phyloP scores from a whole-genome alignment of 2,113 vertebrate species.

The Papio anubis region DNA sequence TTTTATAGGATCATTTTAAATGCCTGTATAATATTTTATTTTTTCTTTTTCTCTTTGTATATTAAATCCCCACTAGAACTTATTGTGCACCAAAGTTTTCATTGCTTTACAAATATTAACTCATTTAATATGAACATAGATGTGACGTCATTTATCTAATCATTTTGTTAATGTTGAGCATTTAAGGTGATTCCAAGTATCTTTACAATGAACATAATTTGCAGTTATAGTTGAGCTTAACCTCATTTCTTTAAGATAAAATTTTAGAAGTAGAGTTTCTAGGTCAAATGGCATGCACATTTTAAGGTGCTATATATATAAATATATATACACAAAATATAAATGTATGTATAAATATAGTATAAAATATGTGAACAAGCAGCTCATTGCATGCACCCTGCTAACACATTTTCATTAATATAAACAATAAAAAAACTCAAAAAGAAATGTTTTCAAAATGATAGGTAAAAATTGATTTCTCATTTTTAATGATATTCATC shows the following conservation, averaged over 20 bases:
- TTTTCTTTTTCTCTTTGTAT: conserved; percentile 14
- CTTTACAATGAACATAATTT: background rate
- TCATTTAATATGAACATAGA: background rate
- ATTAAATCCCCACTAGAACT: background rate
- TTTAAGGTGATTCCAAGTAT: background rate
- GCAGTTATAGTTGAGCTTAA: background rate
- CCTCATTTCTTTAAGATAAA: background rate
- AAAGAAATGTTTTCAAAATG: background rate
- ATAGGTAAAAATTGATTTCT: background rate
- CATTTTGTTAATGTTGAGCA: background rate
- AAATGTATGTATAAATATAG: background rate
- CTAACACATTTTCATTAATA: conserved; percentile 25
- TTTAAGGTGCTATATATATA: background rate
- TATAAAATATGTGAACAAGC: background rate
- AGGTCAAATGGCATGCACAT: background rate
- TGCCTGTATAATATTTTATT: background rate
- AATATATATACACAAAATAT: background rate
- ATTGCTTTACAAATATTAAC: background rate
- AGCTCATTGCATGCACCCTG: background rate
- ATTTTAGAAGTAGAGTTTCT: background rate
- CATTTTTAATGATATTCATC: background rate
- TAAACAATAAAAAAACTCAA: conserved; percentile 4
- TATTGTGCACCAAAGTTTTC: background rate
- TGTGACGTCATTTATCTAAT: background rate
- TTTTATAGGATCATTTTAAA: background rate